Conservation (phyloP, 2,888 invertebrate species). For the Cataglyphis cursor region DNA sequence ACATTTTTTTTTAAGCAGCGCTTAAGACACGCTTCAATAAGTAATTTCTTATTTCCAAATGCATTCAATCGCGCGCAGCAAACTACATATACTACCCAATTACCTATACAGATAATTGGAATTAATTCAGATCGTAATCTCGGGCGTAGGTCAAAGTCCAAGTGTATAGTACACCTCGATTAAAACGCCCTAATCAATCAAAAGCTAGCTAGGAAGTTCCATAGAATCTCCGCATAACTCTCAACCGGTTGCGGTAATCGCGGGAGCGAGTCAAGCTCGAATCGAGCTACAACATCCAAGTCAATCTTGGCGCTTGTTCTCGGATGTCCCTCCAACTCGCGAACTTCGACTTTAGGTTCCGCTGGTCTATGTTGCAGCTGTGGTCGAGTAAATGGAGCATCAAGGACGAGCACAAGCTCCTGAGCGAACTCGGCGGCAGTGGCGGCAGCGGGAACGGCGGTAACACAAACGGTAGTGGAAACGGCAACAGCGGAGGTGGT, state of each 20-base stretch:
- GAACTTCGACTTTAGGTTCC: constrained; percentile 71
- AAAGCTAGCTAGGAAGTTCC: constrained; percentile 40
- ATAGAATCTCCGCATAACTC: constrained; percentile 44
- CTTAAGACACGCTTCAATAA: not conserved
- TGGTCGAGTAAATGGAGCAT: constrained; percentile 97
- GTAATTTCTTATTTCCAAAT: not conserved
- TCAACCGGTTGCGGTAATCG: constrained; percentile 39
- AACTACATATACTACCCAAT: not conserved
- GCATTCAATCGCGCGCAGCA: not conserved
- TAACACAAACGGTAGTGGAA: constrained; percentile 83
- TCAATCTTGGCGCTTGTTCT: constrained; percentile 61
- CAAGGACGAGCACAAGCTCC: constrained; percentile 95
- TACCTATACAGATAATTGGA: not conserved
- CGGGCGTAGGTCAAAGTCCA: not conserved
- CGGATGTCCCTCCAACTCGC: constrained; percentile 58
- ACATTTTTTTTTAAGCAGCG: not conserved
- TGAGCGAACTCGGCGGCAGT: constrained; percentile 91
- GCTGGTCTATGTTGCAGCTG: constrained; percentile 87
- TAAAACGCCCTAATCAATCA: constrained; percentile 47
- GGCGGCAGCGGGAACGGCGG: constrained; percentile 85
- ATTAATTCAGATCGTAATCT: not conserved
- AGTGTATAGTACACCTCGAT: constrained; percentile 15
- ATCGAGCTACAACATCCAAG: constrained; percentile 55
- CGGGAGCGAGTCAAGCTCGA: constrained; percentile 11
- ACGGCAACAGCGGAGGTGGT: constrained; percentile 86